Percentiles rank a stretch among this genome's conserved stretches.
phyloP scores from a whole-genome alignment of 2,888 invertebrate genomes.

The Ormyrus labotus region DNA sequence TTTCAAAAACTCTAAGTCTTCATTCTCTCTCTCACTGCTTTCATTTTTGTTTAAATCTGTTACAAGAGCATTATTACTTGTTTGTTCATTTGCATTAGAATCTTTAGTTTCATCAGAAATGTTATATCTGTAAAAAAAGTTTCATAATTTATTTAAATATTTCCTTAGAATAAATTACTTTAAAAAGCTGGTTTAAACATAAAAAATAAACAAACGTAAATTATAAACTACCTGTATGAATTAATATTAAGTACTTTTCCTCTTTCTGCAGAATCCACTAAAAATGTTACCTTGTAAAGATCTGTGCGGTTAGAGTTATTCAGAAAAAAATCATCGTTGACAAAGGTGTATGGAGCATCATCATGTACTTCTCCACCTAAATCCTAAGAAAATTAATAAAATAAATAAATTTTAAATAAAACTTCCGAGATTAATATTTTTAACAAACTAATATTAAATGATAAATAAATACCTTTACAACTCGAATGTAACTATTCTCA shows the following conservation, averaged over 20 bases:
- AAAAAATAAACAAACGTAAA: too few species aligned
- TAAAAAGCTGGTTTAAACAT: too few species aligned
- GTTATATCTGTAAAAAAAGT: too few species aligned
- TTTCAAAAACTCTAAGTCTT: too few species aligned
- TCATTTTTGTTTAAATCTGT: too few species aligned
- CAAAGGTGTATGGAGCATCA: conserved; percentile 11
- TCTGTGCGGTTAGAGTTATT: not conserved
- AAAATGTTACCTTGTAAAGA: not conserved
- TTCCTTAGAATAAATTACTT: too few species aligned
- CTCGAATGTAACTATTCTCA: not conserved
- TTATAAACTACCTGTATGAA: conserved; percentile 21
- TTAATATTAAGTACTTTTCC: conserved; percentile 5
- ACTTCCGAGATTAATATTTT: not conserved
- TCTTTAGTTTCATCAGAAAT: too few species aligned
- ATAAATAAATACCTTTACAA: conserved; percentile 21
- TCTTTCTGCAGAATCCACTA: conserved; percentile 12
- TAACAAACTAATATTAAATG: not conserved
- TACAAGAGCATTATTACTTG: too few species aligned
- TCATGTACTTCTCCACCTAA: conserved; percentile 31
- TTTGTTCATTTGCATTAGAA: too few species aligned
- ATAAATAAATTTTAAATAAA: not conserved
- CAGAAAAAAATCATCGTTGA: not conserved
- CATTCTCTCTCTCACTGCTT: too few species aligned
- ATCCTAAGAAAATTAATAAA: conserved; percentile 20
- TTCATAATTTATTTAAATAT: too few species aligned